Conservation (phyloP, 2,113 vertebrate species). For the Myiozetetes cayanensis region DNA sequence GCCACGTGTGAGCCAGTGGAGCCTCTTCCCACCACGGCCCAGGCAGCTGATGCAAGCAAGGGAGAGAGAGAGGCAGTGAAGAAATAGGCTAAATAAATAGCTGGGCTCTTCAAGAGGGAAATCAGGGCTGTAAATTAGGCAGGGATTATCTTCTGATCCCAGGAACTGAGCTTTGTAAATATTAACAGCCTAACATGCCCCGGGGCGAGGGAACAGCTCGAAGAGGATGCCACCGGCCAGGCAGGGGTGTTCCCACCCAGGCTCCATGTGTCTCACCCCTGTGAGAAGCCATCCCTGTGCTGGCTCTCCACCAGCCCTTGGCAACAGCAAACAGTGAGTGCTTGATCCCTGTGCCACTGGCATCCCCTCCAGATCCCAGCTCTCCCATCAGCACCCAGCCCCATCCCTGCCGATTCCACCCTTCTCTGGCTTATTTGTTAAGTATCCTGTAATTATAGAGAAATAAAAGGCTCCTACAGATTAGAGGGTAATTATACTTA, state of each 20-base stretch:
- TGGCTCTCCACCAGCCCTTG: not conserved
- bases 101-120: not conserved
- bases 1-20: fast-evolving
- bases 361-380: not conserved
- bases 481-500: conserved; percentile 74
- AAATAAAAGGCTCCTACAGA: conserved; percentile 72
- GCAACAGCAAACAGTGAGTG: fast-evolving
- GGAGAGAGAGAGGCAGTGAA: not conserved
- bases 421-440: conserved; percentile 52
- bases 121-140: not conserved
- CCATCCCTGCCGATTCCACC: fast-evolving
- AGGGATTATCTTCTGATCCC: not conserved
- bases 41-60: not conserved
- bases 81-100: not conserved
- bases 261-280: not conserved
- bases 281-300: not conserved
- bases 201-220: fast-evolving
- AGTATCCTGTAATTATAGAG: conserved; percentile 72
- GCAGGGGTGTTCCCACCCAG: fast-evolving
- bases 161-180: not conserved
- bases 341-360: fast-evolving
- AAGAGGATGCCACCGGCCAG: not conserved
- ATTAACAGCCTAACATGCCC: fast-evolving
- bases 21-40: not conserved
- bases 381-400: not conserved